Evolutionary conservation across 2,797 vertebrate species (phyloP), one percentile per base, ranked within the genome.

Genomic region (Macrochelys suwanniensis): DNA sequence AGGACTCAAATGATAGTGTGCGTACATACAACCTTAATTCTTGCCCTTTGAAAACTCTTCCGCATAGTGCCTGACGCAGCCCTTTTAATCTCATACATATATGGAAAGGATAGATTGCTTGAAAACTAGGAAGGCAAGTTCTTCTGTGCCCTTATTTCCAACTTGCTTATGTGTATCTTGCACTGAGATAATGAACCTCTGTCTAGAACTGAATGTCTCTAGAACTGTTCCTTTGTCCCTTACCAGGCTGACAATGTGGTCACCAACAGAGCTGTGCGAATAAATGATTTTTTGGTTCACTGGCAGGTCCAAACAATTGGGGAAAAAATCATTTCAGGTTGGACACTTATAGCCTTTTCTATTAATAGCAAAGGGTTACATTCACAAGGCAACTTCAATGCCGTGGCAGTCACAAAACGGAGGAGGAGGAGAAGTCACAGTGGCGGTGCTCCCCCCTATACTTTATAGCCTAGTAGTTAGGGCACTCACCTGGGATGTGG

Each of bases 101-200:
- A n/a, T 56, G 80, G 53, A 49, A 84, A 90, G 88, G 51, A 50
- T 1, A 6, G 59, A 90, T 81, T 95, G 2, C 1, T n/a, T 81
- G 76, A 89, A 80, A 8, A 59, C 13, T 59, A 19, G 16, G 47
- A 95, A 59, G 11, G 56, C 0, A 0, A 17, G 51, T 13, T 82
- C 61, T 65, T 95, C 57, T 74, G 0, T 49, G 19, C 61, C 61
- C 90, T 79, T 0, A 21, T 17, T 50, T 94, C 17, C 71, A 45
- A 8, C 17, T 49, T 83, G 13, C 42, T 78, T 79, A 65, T 1
- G 1, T 10, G 23, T 13, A 65, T 0, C 0, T 1, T 56, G 15
- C 59, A 47, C 25, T 80, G 42, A 50, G 89, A 54, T 1, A 47
- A 15, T 0, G 5, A 12, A 51, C 74, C 28, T 49, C 82, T 65